Evolutionary conservation across 2,888 invertebrate species (phyloP), one percentile per base, ranked within the genome.

Genomic region (Pherbina coryleti): DNA sequence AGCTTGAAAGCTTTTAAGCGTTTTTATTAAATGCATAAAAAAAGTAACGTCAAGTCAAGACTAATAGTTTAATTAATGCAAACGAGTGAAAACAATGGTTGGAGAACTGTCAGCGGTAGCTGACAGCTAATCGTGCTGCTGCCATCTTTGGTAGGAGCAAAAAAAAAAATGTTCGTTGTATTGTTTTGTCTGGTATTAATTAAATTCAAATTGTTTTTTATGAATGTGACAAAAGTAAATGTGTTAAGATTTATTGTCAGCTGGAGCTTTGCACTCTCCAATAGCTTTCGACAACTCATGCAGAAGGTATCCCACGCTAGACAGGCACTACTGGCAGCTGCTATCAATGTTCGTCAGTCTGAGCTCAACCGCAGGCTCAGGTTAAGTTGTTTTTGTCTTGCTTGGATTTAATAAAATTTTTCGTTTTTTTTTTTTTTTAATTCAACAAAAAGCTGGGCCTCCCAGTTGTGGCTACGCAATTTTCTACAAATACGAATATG

Each of bases 121-220:
- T 78, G 75, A 78, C 78, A 78, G 75, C 37, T 44, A 3, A 44
- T 76, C 71, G 75, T 77, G 80, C 72, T 75, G 78, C 71, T 83
- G 80, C 86, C 85, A 79, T 84, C 81, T 85, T 81, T 82, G 85
- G 86, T 80, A 72, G 22, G 3, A 28, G 17, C 31, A 28, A 28
- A 28, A 70, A 53, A 55, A 53, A 31, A 70, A 51, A 70, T 3
- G 31, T 4, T 22, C 34, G 37, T 7, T 57, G 71, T 71, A 34
- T 19, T 72, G 71, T 34, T 19, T 22, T 44, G 25, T n/a, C 34
- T 83, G 84, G 82, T 85, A 85, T 84, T 84, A 84, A 85, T 84
- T 84, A 82, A 81, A 82, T 79, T 80, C 60, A 75, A 78, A 70
- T 70, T 70, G 70, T 37, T 31, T 19, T 53, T n/a, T 17, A n/a